Evolutionary conservation across 1,140 invertebrate species (phyloP).

Genomic region (Drosophila serrata): DNA sequence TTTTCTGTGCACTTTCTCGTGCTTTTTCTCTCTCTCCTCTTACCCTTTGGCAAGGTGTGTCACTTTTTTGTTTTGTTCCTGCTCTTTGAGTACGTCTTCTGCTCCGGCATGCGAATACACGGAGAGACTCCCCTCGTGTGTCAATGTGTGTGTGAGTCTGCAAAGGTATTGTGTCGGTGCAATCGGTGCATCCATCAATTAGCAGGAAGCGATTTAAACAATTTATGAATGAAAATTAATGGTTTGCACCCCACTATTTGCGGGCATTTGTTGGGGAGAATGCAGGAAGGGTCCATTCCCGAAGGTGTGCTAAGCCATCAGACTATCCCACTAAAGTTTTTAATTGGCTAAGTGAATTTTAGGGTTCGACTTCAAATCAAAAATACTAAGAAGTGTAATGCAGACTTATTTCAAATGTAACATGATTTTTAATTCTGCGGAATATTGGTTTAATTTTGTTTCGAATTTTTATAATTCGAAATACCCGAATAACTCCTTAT

Average conservation of each 20-base stretch:
- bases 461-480: neutral
- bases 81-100: conserved; percentile 54
- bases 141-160: conserved; percentile 13
- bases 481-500: neutral
- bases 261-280: neutral
- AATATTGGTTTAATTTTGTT: neutral
- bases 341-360: conserved; percentile 1
- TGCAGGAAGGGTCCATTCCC: neutral
- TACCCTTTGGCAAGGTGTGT: conserved; percentile 69
- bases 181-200: conserved; percentile 51
- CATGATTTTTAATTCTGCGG: too few relatives aligned
- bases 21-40: conserved; percentile 16
- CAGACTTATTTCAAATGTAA: neutral
- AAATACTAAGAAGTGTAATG: neutral
- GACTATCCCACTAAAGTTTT: neutral
- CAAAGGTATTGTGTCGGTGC: conserved; percentile 11
- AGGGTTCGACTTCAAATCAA: neutral
- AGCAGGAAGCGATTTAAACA: conserved; percentile 60
- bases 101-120: conserved; percentile 16
- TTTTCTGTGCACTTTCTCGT: conserved; percentile 18
- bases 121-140: neutral
- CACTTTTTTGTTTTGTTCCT: conserved; percentile 83
- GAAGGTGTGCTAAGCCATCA: neutral
- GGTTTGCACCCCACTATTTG: conserved; percentile 20
- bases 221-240: conserved; percentile 75